Percentiles rank a stretch among this genome's conserved stretches.
Conservation (phyloP, 2,888 invertebrate genomes). For the Noctua comes region DNA sequence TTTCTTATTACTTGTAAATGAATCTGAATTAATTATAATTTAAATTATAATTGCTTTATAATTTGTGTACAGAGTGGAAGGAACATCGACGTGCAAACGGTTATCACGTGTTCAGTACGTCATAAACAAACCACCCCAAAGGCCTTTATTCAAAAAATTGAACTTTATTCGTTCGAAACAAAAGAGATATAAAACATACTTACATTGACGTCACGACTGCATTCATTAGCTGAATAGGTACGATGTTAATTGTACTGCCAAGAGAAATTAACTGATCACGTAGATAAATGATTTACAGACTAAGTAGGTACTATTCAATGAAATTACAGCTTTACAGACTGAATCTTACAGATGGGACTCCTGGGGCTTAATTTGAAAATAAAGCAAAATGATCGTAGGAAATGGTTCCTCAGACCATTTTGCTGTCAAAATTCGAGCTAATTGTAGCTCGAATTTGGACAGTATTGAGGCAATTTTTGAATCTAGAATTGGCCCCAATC, state of each 20-base stretch:
- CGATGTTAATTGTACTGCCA: not conserved
- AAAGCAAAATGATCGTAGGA: not conserved
- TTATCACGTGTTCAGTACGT: not conserved
- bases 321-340: not conserved
- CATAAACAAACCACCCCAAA: not conserved
- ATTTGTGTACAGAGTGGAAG: not conserved
- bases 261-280: not conserved
- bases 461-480: not conserved
- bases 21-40: not conserved
- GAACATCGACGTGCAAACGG: not conserved
- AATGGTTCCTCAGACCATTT: no score
- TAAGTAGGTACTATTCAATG: not conserved
- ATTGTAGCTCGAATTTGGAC: not conserved
- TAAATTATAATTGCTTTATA: not conserved
- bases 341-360: not conserved
- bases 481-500: not conserved
- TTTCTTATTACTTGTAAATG: constrained; percentile 19
- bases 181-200: not conserved
- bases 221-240: not conserved
- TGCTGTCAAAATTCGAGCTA: no score
- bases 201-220: not conserved
- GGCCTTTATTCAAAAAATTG: no score
- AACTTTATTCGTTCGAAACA: constrained; percentile 13
- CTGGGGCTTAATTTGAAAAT: not conserved
- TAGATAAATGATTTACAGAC: not conserved